A percentile compares a stretch with the other conserved stretches of the same genome.
These are phyloP conservation scores for Dicrostonyx torquatus DNA, from an alignment of 2,797 vertebrate species.

Conservation along the genomic window DNA sequence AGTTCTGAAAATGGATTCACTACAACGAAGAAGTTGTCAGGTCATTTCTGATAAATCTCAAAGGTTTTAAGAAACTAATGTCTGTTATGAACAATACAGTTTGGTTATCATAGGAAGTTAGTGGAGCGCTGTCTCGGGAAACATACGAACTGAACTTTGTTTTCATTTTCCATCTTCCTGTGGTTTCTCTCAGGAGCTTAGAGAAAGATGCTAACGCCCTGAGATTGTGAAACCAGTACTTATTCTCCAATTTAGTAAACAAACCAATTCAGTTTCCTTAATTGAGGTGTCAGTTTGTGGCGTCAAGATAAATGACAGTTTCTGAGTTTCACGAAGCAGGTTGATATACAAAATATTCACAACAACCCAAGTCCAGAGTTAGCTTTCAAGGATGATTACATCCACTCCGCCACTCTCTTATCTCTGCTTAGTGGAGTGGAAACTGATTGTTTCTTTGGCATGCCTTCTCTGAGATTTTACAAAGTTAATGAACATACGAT, in stretches of 20 bases:
- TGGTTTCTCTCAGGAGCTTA: background rate
- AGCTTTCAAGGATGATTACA: background rate
- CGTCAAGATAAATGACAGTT: conserved; percentile 38
- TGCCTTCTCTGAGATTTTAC: conserved; percentile 11
- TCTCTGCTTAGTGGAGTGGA: conserved; percentile 27
- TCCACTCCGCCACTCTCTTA: background rate
- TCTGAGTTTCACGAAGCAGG: background rate
- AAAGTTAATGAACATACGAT: conserved; percentile 65
- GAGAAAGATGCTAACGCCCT: conserved; percentile 21
- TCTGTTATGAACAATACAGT: background rate
- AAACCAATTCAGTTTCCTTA: background rate
- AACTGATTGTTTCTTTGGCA: conserved; percentile 49
- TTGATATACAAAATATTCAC: conserved; percentile 30
- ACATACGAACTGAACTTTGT: background rate
- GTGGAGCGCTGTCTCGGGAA: background rate
- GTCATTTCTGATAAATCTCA: background rate
- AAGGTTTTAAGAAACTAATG: background rate
- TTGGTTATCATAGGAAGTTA: conserved; percentile 25
- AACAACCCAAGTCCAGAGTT: background rate
- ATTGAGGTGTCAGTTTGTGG: background rate
- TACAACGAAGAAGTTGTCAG: background rate
- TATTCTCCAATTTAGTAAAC: background rate
- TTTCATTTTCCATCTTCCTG: background rate
- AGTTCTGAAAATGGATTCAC: background rate
- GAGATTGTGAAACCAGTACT: background rate